Percentiles rank a stretch among this genome's conserved stretches.
Conservation (phyloP, 2,888 invertebrate genomes). For the Phortica okadai region DNA sequence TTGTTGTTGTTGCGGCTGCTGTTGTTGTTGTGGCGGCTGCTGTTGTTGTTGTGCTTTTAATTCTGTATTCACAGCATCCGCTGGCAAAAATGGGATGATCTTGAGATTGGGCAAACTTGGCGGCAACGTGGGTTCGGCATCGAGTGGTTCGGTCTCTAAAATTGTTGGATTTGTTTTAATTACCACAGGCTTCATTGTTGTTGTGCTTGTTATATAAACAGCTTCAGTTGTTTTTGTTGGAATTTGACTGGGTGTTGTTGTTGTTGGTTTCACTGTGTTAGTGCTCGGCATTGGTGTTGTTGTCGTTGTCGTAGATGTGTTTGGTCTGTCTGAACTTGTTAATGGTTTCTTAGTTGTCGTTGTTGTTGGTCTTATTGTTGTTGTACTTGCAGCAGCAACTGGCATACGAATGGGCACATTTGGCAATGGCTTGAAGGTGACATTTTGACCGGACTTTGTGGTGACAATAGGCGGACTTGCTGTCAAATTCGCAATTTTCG, state of each 20-base stretch:
- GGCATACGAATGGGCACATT: slow-evolving; percentile 31
- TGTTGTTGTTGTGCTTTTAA: slow-evolving; percentile 45
- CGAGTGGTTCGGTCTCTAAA: slow-evolving; percentile 74
- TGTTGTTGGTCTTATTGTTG: slow-evolving; percentile 24
- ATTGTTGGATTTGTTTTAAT: slow-evolving; percentile 74
- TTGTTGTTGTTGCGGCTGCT: slow-evolving; percentile 30
- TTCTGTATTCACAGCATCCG: slow-evolving; percentile 82
- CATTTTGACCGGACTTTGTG: slow-evolving; percentile 56
- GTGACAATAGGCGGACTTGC: slow-evolving; percentile 60
- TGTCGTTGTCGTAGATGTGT: slow-evolving; percentile 28
- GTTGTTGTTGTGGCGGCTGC: slow-evolving; percentile 26
- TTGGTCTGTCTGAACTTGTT: slow-evolving; percentile 16
- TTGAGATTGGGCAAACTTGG: slow-evolving; percentile 91
- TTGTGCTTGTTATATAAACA: slow-evolving; percentile 6
- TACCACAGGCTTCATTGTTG: slow-evolving; percentile 59
- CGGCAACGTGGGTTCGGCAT: slow-evolving; percentile 79
- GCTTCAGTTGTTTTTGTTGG: slow-evolving; percentile 29
- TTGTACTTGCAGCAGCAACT: slow-evolving; percentile 41
- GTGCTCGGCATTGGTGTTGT: slow-evolving; percentile 24
- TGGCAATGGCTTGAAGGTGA: slow-evolving; percentile 57
- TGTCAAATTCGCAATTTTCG: slow-evolving; percentile 69
- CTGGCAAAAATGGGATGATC: slow-evolving; percentile 91
- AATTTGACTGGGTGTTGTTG: not conserved
- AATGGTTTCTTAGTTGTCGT: slow-evolving; percentile 31
- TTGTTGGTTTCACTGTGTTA: slow-evolving; percentile 11